Base-by-base conservation (phyloP, 2,797 vertebrate genomes). In the Macropodus opercularis region DNA sequence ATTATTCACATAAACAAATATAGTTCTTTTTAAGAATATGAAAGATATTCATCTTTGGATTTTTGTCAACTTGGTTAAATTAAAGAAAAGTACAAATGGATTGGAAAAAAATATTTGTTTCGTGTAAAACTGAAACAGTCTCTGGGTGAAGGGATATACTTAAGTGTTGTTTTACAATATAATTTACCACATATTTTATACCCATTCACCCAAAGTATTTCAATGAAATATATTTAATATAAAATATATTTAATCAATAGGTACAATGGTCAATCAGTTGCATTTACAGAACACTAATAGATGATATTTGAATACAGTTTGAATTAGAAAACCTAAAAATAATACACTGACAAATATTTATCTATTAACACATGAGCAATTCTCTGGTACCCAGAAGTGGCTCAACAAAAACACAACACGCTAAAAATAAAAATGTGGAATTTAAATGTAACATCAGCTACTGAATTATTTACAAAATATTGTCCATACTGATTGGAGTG, bases 271-370 rank as follows among this genome's bases (percentile, higher is more conserved):
- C 8, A 46, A 34, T 18, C 55, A 38, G 22, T 4, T 69, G 9
- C 40, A 61, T 66, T 12, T 77, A 76, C 63, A 76, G 65, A 65
- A 32, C 29, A 63, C 9, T 17, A 10, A 29, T 10, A 60, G 44
- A 9, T 23, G 23, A 48, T 9, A 39, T 61, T 48, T 66, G 18
- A 56, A 63, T 21, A 47, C 17, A 63, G 6, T 58, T 66, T 74
- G 32, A 31, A 63, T 38, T 69, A 60, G 24, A 76, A 58, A 70
- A 49, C 59, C 6, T 57, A 69, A 19, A 31, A 8, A 63, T 46
- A 17, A 3, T 9, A 40, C 2, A 24, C 23, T 52, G 29, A n/a
- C 36, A 2, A 2, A 51, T 69, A 75, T 72, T 60, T 72, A 53
- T 46, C 31, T 43, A 13, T 63, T 41, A 39, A 39, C 23, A 52